Percentiles rank a stretch among this genome's conserved stretches.
Conservation (phyloP, 2,888 invertebrate genomes). For the Macrophya alboannulata region DNA sequence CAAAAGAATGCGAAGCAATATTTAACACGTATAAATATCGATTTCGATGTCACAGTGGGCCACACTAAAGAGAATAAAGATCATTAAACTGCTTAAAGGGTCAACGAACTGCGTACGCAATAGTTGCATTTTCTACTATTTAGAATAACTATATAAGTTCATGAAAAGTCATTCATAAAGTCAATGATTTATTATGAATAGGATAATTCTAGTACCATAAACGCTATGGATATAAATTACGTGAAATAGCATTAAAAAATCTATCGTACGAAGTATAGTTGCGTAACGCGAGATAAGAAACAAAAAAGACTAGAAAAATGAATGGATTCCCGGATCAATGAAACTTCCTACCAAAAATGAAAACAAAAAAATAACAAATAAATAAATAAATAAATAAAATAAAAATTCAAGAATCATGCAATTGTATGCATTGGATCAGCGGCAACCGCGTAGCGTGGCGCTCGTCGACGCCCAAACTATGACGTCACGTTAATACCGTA, state of each 20-base stretch:
- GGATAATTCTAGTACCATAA: background rate
- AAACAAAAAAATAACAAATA: background rate
- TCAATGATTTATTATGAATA: background rate
- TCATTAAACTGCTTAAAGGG: background rate
- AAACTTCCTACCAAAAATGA: background rate
- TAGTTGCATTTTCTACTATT: background rate
- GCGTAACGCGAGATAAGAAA: background rate
- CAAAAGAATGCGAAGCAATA: background rate
- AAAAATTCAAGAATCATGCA: background rate
- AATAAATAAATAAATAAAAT: too few species aligned
- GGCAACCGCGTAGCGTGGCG: background rate
- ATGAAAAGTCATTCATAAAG: background rate
- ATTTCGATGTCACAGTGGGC: background rate
- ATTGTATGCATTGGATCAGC: background rate
- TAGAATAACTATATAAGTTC: background rate
- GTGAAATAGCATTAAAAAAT: too few species aligned
- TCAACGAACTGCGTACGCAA: background rate
- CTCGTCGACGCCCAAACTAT: constrained; percentile 46
- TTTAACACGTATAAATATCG: background rate
- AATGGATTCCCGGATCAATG: background rate
- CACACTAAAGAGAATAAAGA: background rate
- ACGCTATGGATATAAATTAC: background rate
- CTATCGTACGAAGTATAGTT: background rate
- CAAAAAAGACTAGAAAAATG: background rate
- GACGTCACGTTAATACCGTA: constrained; percentile 46